Conservation (phyloP, 2,113 vertebrate genomes). For the Chlamydotis undulata region DNA sequence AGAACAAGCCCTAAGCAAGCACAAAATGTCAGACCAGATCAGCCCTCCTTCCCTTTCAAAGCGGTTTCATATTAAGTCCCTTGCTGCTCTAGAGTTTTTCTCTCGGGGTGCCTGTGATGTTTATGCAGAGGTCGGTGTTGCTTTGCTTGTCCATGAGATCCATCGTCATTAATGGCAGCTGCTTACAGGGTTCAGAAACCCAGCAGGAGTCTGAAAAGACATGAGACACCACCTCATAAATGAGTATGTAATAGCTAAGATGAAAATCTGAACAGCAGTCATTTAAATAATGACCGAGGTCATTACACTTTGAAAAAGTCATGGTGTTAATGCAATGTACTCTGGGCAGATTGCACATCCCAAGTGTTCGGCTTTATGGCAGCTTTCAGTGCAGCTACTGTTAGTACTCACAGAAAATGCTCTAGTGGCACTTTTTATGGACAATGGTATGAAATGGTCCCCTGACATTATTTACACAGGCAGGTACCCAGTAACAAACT, state of each 20-base stretch:
- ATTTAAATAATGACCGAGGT: constrained; percentile 16
- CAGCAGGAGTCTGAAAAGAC: neutral
- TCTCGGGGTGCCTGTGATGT: neutral
- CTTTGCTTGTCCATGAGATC: neutral
- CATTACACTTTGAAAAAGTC: neutral
- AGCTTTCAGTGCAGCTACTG: neutral
- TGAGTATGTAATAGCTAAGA: neutral
- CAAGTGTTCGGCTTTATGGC: neutral
- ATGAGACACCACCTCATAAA: neutral
- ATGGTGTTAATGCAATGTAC: neutral
- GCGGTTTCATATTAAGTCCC: neutral
- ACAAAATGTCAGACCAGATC: neutral
- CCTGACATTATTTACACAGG: neutral
- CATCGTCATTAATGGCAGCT: accelerated
- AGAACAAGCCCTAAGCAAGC: neutral
- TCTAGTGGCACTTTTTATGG: neutral
- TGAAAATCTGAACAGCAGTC: neutral
- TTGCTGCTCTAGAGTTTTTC: neutral
- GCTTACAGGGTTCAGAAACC: neutral
- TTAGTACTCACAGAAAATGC: neutral
- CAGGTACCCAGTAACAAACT: neutral
- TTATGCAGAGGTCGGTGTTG: neutral
- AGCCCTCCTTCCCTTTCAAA: neutral
- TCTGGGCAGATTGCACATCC: neutral
- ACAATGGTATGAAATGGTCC: neutral